A percentile compares a stretch with the other conserved stretches of the same genome.
Conservation (phyloP, 2,113 vertebrate species). For the Paraplagusia blochii region DNA sequence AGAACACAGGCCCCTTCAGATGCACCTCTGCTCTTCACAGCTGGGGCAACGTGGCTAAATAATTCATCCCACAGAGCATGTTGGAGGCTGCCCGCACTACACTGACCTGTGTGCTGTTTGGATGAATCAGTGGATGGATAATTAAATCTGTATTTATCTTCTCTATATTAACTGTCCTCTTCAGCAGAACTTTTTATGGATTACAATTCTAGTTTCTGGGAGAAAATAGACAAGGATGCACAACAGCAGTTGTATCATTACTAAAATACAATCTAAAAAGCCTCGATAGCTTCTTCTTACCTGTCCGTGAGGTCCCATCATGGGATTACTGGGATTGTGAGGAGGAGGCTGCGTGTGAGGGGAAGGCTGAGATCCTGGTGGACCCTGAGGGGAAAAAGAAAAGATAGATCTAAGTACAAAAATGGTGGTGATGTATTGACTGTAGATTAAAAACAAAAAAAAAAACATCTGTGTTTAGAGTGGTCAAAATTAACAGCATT, state of each 20-base stretch:
- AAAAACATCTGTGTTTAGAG: too few relatives aligned
- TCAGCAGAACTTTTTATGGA: too few relatives aligned
- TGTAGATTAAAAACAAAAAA: too few relatives aligned
- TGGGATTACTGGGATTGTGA: slow-evolving; percentile 79
- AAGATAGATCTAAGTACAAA: slow-evolving; percentile 23
- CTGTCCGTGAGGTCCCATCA: slow-evolving; percentile 82
- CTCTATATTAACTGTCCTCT: too few relatives aligned
- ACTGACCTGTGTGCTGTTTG: slow-evolving; percentile 32
- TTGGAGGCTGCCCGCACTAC: slow-evolving; percentile 46
- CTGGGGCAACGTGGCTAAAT: slow-evolving; percentile 70
- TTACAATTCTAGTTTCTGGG: too few relatives aligned
- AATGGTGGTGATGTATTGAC: slow-evolving; percentile 2
- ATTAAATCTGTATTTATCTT: too few relatives aligned
- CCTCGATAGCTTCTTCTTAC: slow-evolving; percentile 58
- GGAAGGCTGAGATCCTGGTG: slow-evolving; percentile 79
- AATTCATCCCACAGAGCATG: slow-evolving; percentile 68
- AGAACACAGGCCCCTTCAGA: slow-evolving; percentile 61
- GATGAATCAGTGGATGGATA: not conserved
- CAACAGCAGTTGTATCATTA: too few relatives aligned
- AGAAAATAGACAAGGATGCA: too few relatives aligned
- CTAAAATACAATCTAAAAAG: not conserved
- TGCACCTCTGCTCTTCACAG: slow-evolving; percentile 67
- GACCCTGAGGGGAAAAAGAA: slow-evolving; percentile 68
- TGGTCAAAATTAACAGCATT: too few relatives aligned
- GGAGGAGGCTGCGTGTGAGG: slow-evolving; percentile 78